Evolutionary conservation across 2,797 vertebrate genomes (phyloP).

Genomic region (Urophycis tenuis): DNA sequence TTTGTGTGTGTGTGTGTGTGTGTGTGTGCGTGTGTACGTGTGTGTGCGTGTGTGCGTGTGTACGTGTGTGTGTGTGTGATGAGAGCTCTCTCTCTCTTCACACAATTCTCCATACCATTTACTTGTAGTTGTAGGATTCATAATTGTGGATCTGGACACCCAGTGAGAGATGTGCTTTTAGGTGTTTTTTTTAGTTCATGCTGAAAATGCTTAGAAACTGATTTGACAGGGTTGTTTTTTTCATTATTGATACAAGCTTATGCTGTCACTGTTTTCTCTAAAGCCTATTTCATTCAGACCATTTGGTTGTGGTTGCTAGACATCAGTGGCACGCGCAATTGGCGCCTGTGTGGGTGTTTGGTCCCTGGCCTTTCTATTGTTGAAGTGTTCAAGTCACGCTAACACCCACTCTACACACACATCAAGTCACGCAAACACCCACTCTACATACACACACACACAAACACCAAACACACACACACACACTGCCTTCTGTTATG

Average conservation of each 20-base stretch:
- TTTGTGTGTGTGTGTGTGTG: constrained; percentile 21
- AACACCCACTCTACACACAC: constrained; percentile 1
- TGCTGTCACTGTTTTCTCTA: neutral
- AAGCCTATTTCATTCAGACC: neutral
- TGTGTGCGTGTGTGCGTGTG: neutral
- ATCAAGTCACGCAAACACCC: neutral
- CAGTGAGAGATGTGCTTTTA: neutral
- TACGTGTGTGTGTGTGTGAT: neutral
- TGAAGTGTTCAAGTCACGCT: constrained; percentile 18
- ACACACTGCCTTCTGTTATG: neutral
- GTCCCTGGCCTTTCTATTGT: constrained; percentile 10
- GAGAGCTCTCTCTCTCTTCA: no score
- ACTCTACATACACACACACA: neutral
- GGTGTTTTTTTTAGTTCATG: neutral
- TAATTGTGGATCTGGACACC: neutral
- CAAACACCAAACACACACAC: neutral
- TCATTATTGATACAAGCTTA: neutral
- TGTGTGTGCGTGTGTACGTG: neutral
- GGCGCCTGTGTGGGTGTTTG: neutral
- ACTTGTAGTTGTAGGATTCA: neutral
- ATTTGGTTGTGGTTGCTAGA: neutral
- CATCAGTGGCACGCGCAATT: neutral
- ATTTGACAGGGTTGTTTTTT: neutral
- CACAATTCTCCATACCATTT: neutral
- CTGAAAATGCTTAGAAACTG: neutral